A percentile compares a stretch with the other conserved stretches of the same genome.
Evolutionary conservation across 2,888 invertebrate genomes (phyloP).

Genomic region (Allolobophora icterica): DNA sequence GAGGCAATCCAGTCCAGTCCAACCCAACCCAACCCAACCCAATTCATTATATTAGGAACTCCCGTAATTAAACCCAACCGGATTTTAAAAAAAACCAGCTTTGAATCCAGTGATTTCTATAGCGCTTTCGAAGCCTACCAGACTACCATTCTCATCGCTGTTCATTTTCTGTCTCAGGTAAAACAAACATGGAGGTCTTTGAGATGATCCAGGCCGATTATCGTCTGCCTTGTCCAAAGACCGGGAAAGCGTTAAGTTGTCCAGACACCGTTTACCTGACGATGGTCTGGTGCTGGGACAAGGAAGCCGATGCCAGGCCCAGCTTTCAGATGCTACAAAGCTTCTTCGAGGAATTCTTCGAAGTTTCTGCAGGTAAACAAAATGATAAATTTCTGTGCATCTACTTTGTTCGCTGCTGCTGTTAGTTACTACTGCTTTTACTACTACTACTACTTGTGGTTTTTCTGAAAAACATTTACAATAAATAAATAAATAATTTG

Average conservation of each 20-base stretch:
- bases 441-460: too few relatives aligned
- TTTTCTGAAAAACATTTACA: too few relatives aligned
- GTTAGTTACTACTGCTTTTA: neutral
- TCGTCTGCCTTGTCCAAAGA: neutral
- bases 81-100: too few relatives aligned
- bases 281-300: neutral
- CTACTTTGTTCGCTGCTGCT: neutral
- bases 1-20: too few relatives aligned
- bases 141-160: neutral
- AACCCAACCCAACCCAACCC: neutral
- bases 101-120: neutral
- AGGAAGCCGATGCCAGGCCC: neutral
- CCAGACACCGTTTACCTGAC: neutral
- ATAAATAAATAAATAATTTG: too few relatives aligned
- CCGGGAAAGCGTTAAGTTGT: neutral
- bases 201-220: neutral
- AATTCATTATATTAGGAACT: neutral
- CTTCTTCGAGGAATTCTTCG: neutral
- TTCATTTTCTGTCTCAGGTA: neutral
- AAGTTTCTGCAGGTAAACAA: neutral
- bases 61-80: neutral
- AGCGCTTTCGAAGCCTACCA: neutral
- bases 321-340: neutral
- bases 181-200: slow-evolving; percentile 2
- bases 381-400: neutral